Base-by-base conservation (phyloP, 2,888 invertebrate species). In the Scaptodrosophila latifasciaeformis region DNA sequence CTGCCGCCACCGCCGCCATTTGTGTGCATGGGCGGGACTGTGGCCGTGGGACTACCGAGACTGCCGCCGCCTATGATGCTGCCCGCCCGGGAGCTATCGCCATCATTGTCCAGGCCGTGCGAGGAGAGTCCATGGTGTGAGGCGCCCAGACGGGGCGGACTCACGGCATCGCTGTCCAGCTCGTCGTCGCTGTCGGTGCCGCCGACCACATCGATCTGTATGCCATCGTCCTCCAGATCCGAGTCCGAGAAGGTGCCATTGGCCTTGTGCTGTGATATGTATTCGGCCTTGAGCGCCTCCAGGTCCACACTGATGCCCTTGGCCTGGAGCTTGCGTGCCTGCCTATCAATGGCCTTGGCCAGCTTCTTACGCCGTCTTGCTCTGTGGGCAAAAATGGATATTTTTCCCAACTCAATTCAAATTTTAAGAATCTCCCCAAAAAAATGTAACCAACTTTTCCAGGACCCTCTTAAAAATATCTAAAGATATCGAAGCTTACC, bases 291-390 rank as follows among this genome's bases (percentile, higher is more conserved):
- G 46, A 96, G 87, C 2, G 95, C 93, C 77, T 95, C 93, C 60
- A 96, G 87, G 85, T 96, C 95, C 17, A 96, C 96, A 13, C 93
- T 91, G 79, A 96, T 95, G 70, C 96, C 96, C 86, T 96, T 96
- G 45, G 94, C 94, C 52, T 96, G 92, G 57, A 97, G 89, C 85
- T 97, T 97, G 70, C 96, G 90, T 72, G 97, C 97, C 87, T 96
- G 96, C 50, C 96, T 89, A 85, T 96, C 96, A 72, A 96, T 89
- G 62, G 95, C 94, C 87, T 97, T 97, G 82, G 94, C 91, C 83
- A 96, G 88, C 88, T 97, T 96, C 89, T 95, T 95, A 88, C 95
- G 91, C 86, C 94, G 91, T 86, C 95, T 91, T 82, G 95, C 94
- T 84, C 93, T 90, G 88, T n/a, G n/a, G n/a, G n/a, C n/a, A n/a